A percentile compares a stretch with the other conserved stretches of the same genome.
These are phyloP conservation scores for Agrotis exclamationis DNA, from an alignment of 2,888 invertebrate genomes.

Conservation along the genomic window DNA sequence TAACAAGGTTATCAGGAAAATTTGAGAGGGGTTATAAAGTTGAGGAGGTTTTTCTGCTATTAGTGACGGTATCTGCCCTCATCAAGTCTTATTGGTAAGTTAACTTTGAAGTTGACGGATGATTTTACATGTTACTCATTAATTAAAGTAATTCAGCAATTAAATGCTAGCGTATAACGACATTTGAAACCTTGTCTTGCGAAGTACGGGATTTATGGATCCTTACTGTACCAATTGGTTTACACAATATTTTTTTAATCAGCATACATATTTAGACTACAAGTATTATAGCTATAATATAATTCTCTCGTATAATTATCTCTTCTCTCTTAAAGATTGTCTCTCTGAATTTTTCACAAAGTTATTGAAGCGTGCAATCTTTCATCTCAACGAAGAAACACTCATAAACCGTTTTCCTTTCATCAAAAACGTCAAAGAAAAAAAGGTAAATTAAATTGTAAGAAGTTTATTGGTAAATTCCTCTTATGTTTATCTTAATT, in stretches of 20 bases:
- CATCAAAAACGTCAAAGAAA: conserved; percentile 16
- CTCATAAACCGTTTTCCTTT: conserved; percentile 15
- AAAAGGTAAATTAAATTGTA: conserved; percentile 36
- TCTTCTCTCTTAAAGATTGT: not conserved
- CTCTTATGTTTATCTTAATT: conserved; percentile 45
- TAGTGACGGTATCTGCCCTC: not conserved
- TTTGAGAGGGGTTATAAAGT: not conserved
- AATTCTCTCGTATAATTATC: too few relatives aligned
- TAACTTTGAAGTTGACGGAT: not conserved
- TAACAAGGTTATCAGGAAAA: conserved; percentile 16
- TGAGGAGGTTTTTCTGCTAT: not conserved
- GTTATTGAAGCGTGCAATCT: conserved; percentile 3
- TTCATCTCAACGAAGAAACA: conserved; percentile 11
- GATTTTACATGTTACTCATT: not conserved
- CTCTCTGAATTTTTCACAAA: not conserved
- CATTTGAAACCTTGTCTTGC: not conserved
- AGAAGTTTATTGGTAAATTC: conserved; percentile 49
- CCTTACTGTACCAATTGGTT: not conserved
- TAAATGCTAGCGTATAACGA: not conserved
- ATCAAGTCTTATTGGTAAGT: not conserved
- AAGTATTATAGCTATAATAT: not conserved
- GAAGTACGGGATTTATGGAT: too few relatives aligned
- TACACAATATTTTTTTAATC: not conserved
- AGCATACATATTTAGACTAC: not conserved
- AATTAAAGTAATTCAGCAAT: too few relatives aligned